Conservation (phyloP, 30 jellyfish, hydroid and myxozoan species). For the Catostylus mosaicus region DNA sequence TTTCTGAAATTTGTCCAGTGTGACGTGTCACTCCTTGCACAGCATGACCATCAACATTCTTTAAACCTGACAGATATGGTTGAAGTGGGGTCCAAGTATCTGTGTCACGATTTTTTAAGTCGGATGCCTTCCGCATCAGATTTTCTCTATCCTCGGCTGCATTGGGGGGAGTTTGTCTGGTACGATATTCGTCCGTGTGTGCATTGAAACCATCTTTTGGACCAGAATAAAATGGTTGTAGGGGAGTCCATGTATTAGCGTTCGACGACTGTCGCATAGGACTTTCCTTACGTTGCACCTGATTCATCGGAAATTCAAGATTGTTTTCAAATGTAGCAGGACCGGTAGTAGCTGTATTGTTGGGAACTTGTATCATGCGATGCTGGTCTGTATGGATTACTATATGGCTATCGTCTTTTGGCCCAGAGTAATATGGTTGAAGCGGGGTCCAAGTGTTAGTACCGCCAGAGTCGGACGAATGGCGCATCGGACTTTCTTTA, state of each 20-base stretch:
- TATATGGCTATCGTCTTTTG: background rate
- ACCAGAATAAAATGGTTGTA: background rate
- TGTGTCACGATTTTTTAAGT: background rate
- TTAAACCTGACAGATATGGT: background rate
- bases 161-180: no score
- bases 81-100: slow-evolving; percentile 5
- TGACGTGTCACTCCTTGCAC: background rate
- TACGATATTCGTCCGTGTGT: no score
- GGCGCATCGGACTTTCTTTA: background rate
- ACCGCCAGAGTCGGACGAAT: background rate
- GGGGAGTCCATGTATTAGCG: background rate
- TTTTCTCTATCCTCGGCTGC: no score
- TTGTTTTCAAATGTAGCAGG: background rate
- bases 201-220: background rate
- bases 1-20: no score
- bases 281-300: background rate
- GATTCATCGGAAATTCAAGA: no score
- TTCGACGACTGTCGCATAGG: background rate
- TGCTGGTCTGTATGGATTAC: background rate
- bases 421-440: background rate
- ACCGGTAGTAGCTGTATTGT: background rate
- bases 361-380: background rate
- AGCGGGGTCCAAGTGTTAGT: background rate
- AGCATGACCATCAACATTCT: background rate
- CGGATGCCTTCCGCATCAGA: no score